Conservation (phyloP, 2,113 vertebrate genomes). For the Fukomys damarensis region DNA sequence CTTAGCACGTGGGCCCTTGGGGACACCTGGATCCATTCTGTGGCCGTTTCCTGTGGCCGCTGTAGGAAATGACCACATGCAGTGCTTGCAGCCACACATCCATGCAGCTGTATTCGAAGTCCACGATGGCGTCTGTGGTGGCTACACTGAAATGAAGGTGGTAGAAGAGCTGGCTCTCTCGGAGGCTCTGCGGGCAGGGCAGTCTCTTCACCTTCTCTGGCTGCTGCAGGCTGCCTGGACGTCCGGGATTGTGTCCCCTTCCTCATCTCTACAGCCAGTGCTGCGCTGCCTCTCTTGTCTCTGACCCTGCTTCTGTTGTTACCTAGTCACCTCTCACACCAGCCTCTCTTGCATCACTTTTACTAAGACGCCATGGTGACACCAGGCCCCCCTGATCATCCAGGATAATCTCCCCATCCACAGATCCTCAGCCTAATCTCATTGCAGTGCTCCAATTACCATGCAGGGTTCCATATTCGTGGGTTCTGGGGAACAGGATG, state of each 20-base stretch:
- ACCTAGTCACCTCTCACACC: background rate
- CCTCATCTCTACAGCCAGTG: background rate
- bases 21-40: background rate
- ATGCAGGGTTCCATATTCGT: background rate
- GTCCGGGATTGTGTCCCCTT: background rate
- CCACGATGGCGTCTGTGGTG: background rate
- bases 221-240: background rate
- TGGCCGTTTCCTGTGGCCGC: background rate
- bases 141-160: background rate
- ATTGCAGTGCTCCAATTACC: background rate
- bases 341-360: background rate
- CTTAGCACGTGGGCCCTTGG: background rate
- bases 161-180: background rate
- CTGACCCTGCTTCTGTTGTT: background rate
- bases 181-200: background rate
- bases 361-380: background rate
- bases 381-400: background rate
- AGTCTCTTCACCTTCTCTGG: background rate
- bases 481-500: background rate
- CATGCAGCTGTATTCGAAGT: background rate
- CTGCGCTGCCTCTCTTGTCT: background rate
- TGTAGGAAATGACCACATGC: background rate
- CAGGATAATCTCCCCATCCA: background rate
- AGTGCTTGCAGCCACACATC: background rate
- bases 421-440: background rate